These are phyloP conservation scores for Anolis apletophallus DNA, from an alignment of 2,797 vertebrate species.

Conservation along the genomic window DNA sequence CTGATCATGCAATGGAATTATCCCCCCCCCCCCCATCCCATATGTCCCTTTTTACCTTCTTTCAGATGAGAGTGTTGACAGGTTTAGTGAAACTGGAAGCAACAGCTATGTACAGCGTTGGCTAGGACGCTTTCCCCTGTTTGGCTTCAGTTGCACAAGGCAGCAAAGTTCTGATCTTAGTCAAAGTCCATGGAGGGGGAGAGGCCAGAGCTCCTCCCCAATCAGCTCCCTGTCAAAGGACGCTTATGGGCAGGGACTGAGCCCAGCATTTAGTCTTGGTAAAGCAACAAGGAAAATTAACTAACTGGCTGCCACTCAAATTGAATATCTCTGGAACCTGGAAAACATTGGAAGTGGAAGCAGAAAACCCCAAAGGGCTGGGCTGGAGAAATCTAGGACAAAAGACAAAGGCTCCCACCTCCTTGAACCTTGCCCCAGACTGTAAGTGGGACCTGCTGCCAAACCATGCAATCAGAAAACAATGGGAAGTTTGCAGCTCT, in stretches of 20 bases:
- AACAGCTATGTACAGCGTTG: not conserved
- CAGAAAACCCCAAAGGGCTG: not conserved
- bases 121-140: not conserved
- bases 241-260: not conserved
- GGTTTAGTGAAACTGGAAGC: not conserved
- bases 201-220: not conserved
- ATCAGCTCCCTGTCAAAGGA: not conserved
- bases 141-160: constrained; percentile 2
- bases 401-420: too few relatives aligned
- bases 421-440: not conserved
- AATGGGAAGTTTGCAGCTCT: not conserved
- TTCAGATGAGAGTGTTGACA: too few relatives aligned
- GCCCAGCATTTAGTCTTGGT: not conserved
- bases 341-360: not conserved
- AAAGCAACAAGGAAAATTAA: not conserved
- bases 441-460: not conserved
- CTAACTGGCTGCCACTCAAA: not conserved
- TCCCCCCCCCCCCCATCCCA: not conserved
- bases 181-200: constrained; percentile 51
- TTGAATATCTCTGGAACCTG: not conserved
- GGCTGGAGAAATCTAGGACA: too few relatives aligned
- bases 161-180: constrained; percentile 28
- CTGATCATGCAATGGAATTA: not conserved
- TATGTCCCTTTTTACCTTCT: constrained; percentile 19
- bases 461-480: not conserved